Evolutionary conservation across 2,888 invertebrate species (phyloP).

Genomic region (Elegia similella): DNA sequence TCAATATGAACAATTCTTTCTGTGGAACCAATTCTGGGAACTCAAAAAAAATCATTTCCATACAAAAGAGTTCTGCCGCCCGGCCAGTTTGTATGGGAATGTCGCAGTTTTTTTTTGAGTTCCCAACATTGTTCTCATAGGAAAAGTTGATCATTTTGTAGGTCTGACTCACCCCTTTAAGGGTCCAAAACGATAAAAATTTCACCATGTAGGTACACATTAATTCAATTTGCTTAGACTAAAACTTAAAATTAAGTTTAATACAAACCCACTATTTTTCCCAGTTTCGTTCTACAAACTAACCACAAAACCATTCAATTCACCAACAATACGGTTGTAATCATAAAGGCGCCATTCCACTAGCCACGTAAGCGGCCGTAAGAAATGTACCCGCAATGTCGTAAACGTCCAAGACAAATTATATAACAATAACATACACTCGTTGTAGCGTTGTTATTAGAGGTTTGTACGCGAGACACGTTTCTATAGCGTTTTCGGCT

Average conservation of each 20-base stretch:
- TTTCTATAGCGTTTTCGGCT: conserved; percentile 11
- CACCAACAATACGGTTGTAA: conserved; percentile 4
- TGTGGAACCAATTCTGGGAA: too few relatives aligned
- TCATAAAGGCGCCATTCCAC: conserved; percentile 6
- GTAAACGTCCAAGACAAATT: conserved; percentile 71
- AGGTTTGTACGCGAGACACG: conserved; percentile 18
- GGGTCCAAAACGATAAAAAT: too few relatives aligned
- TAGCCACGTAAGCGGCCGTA: conserved; percentile 25
- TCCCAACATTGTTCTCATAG: too few relatives aligned
- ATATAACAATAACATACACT: conserved; percentile 56
- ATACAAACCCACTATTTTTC: neutral
- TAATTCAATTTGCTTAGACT: too few relatives aligned
- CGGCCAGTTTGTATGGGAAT: too few relatives aligned
- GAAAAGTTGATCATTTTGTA: too few relatives aligned
- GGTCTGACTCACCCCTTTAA: too few relatives aligned
- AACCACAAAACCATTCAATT: neutral
- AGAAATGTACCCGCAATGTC: conserved; percentile 54
- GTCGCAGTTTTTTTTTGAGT: too few relatives aligned
- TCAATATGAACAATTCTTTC: too few relatives aligned
- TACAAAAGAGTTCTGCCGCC: too few relatives aligned
- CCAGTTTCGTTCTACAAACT: neutral
- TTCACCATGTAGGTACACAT: too few relatives aligned
- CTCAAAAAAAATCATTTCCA: too few relatives aligned
- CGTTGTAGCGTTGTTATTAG: neutral
- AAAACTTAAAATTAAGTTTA: neutral